Evolutionary conservation across 2,888 invertebrate species (phyloP).

Genomic region (Notodonta dromedarius): DNA sequence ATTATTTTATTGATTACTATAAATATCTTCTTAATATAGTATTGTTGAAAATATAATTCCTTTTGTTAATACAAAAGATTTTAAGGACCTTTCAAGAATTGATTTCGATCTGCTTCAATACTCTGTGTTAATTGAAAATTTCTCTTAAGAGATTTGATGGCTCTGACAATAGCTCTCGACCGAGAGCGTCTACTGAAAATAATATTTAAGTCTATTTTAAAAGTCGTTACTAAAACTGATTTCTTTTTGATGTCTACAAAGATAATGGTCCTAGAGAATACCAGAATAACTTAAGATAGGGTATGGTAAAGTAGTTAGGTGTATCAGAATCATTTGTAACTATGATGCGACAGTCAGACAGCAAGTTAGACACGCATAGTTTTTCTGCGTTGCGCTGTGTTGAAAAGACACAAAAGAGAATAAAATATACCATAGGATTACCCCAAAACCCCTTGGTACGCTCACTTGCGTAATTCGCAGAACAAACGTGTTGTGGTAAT

Average conservation of each 20-base stretch:
- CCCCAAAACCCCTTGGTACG: conserved; percentile 29
- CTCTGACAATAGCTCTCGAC: background rate
- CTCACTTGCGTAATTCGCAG: conserved; percentile 53
- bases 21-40: too few species aligned
- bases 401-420: background rate
- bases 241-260: too few species aligned
- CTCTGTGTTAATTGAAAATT: conserved; percentile 40
- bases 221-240: background rate
- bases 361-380: too few species aligned
- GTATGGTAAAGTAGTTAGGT: too few species aligned
- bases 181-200: background rate
- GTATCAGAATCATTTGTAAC: too few species aligned
- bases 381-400: background rate
- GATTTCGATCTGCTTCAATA: conserved; percentile 24
- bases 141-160: conserved; percentile 14
- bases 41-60: conserved; percentile 2
- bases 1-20: too few species aligned
- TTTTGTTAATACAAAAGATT: conserved; percentile 18
- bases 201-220: background rate
- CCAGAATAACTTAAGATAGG: too few species aligned
- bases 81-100: conserved; percentile 22
- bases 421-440: conserved; percentile 5
- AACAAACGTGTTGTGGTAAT: conserved; percentile 53
- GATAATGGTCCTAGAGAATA: too few species aligned
- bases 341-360: too few species aligned